Evolutionary conservation across 2,888 invertebrate species (phyloP), one percentile per base, ranked within the genome.

Genomic region (Pollenia amentaria): DNA sequence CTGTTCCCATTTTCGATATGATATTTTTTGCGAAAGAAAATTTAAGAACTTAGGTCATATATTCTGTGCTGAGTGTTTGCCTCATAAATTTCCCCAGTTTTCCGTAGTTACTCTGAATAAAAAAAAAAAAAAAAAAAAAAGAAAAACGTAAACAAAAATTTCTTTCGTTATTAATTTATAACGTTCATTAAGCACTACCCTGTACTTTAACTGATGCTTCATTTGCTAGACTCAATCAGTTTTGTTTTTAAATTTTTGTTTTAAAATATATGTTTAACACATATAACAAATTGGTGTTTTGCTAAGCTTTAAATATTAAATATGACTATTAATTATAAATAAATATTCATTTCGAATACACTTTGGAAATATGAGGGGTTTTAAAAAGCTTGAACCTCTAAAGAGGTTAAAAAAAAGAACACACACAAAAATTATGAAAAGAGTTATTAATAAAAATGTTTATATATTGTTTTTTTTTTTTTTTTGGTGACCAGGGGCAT

Each of bases 281-380:
- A 60, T 42, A 55, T 72, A 72, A 77, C 72, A 72, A 84, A 84
- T 78, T 60, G 65, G 21, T 72, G 40, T 83, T 73, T 72, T 67
- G 40, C 72, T 78, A 78, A 84, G 77, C 65, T 72, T 57, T 60
- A 73, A 67, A 44, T 84, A 57, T 84, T 84, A 38, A 60, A 84
- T 67, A 67, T 51, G 78, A 38, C 44, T 14, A 77, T 83, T 77
- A 84, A 72, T 84, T 77, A 53, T 62, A 60, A 55, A 67, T 76
- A 67, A 57, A 53, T 29, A 69, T 44, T 75, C 14, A 38, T 16
- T 55, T 16, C 8, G 42, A 64, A 42, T 1, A 14, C 2, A n/a
- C 21, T 44, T 65, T 2, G 16, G 14, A 55, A 75, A 53, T 69
- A 82, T 82, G 60, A 60, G 73, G 67, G 73, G 46, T 72, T 75